Evolutionary conservation across 2,888 invertebrate genomes (phyloP), one percentile per base, ranked within the genome.

Genomic region (Neoscelio sp.): DNA sequence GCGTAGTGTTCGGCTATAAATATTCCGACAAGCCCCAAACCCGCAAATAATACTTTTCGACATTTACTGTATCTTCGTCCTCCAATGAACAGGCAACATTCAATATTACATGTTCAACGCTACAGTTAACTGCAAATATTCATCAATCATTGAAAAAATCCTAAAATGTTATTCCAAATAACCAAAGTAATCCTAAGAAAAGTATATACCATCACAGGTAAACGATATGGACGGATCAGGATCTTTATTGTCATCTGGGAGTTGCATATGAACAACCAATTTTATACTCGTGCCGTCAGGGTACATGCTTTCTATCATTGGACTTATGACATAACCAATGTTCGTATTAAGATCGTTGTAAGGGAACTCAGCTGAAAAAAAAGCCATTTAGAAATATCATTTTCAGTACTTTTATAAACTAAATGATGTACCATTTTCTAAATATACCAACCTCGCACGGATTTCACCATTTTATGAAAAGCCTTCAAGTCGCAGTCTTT

Each of bases 1-100:
- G 92, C 7, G 94, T 93, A 28, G 96, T 96, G 58, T 96, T 95
- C 8, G 96, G 94, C 0, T 95, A 94, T 28, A 99, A 91, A 91
- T 98, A 99, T 91, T 98, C 98, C 58, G 96, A 94, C 70, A 96
- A 93, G 12, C 98, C 98, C 93, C 95, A 95, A 56, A 97, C 96
- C 93, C 97, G 92, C 35, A 95, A 91, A 48, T 92, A 91, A 91
- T 94, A 90, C 89, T 93, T 91, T 71, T 91, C 91, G 85, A 93
- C 94, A 52, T 93, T 93, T 10, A 94, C 94, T 73, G 92, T 92
- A 38, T 94, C 93, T 85, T 94, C 94, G 62, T 95, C 95, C 81
- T 96, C 97, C 52, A 97, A 91, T 38, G 96, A 95, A 89, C 95
- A 96, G 18, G 96, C 94, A 20, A 96, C 94, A 86, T 97, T 96